Evolutionary conservation across 92 coral and sea anemone species (phyloP).

Genomic region (Phenganax stokvisi): DNA sequence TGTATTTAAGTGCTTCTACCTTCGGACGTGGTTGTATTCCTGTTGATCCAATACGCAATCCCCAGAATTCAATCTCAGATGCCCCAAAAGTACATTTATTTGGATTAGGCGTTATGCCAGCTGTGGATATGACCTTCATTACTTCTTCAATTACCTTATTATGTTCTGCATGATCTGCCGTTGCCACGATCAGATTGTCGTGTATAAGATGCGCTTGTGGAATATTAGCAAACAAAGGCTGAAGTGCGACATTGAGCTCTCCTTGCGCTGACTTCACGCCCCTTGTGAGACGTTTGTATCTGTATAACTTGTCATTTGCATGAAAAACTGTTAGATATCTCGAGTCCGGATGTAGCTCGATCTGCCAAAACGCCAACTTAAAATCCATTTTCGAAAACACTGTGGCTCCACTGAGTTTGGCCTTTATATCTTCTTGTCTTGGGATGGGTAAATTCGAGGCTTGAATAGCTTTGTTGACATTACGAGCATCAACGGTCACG

Average conservation of each 20-base stretch:
- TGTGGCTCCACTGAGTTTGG: neutral
- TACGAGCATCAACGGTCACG: neutral
- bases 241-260: slow-evolving; percentile 2
- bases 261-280: slow-evolving; percentile 11
- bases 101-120: neutral
- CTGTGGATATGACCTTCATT: no score
- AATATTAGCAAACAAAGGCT: neutral
- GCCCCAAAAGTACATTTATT: neutral
- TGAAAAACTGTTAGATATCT: slow-evolving; percentile 11
- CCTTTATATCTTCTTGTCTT: neutral
- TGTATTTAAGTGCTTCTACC: neutral
- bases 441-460: slow-evolving; percentile 10
- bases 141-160: no score
- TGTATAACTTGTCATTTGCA: slow-evolving; percentile 13
- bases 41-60: neutral
- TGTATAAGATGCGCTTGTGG: neutral
- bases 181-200: neutral
- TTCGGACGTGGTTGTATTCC: neutral
- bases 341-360: neutral
- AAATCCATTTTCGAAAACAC: slow-evolving; percentile 28
- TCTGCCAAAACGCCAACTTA: slow-evolving; percentile 1
- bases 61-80: slow-evolving; percentile 12
- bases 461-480: neutral
- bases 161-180: no score
- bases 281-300: slow-evolving; percentile 9